These are phyloP conservation scores for Megaleporinus macrocephalus DNA, from an alignment of 2,113 vertebrate species.

Conservation along the genomic window DNA sequence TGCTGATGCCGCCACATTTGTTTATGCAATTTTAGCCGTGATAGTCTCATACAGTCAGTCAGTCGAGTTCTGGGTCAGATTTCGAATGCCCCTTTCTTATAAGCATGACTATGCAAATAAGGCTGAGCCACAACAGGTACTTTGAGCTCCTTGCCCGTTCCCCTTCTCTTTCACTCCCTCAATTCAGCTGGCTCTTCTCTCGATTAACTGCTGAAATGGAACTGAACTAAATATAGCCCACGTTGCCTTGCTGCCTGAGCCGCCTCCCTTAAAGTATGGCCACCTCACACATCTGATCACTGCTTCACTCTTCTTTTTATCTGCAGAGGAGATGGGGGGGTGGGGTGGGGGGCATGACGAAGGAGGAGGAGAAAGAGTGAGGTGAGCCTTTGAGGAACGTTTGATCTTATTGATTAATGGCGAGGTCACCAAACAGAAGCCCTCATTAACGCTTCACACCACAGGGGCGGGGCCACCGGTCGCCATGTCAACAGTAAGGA, in stretches of 20 bases:
- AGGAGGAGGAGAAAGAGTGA: not conserved
- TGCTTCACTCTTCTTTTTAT: not conserved
- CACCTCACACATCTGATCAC: conserved; percentile 22
- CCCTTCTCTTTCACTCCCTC: conserved; percentile 12
- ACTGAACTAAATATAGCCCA: conserved; percentile 40
- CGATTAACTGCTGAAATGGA: conserved; percentile 26
- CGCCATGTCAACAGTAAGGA: conserved; percentile 20
- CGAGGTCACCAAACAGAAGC: conserved; percentile 30
- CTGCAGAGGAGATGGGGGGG: not conserved
- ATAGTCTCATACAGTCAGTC: not conserved
- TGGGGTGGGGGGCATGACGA: too few relatives aligned
- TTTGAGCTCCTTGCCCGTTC: not conserved
- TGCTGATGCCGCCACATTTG: not conserved
- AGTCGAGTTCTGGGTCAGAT: not conserved
- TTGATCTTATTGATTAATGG: conserved; percentile 40
- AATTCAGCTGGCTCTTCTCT: conserved; percentile 18
- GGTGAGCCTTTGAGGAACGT: conserved; percentile 27
- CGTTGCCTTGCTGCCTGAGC: not conserved
- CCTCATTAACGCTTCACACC: conserved; percentile 17
- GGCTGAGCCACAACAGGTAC: conserved; percentile 6
- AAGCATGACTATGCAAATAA: not conserved
- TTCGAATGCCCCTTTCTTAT: not conserved
- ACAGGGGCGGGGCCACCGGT: conserved; percentile 18
- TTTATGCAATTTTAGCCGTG: not conserved
- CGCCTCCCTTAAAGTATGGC: not conserved